These are phyloP conservation scores for Geopemphigus sp. DNA, from an alignment of 1,140 invertebrate species.

Conservation along the genomic window DNA sequence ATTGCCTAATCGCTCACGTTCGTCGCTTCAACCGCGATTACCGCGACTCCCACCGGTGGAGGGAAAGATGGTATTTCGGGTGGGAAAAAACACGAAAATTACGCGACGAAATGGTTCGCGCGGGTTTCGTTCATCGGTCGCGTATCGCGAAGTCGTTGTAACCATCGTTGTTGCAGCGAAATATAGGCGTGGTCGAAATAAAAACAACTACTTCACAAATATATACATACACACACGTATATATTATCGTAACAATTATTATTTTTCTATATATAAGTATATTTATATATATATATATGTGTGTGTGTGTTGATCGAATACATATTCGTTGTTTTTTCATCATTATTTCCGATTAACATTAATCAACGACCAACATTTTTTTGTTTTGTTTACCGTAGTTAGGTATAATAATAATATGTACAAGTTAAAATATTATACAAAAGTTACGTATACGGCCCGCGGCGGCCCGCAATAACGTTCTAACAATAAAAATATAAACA, in stretches of 20 bases:
- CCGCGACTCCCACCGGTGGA: too few relatives aligned
- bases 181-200: not conserved
- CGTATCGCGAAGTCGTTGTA: too few relatives aligned
- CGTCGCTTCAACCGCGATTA: too few relatives aligned
- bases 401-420: not conserved
- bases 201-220: not conserved
- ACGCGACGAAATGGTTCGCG: too few relatives aligned
- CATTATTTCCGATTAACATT: constrained; percentile 21
- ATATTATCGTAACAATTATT: constrained; percentile 37
- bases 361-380: constrained; percentile 16
- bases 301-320: not conserved
- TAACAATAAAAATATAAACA: constrained; percentile 50
- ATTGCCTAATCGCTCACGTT: too few relatives aligned
- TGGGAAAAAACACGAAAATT: too few relatives aligned
- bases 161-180: too few relatives aligned
- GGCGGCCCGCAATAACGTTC: constrained; percentile 14
- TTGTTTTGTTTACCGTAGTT: not conserved
- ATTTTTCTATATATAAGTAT: constrained; percentile 12
- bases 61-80: too few relatives aligned
- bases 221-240: not conserved
- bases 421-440: constrained; percentile 28
- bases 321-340: not conserved
- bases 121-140: too few relatives aligned
- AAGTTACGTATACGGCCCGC: not conserved
- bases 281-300: constrained; percentile 14